Evolutionary conservation across 2,888 invertebrate genomes (phyloP).

Genomic region (Poecilus cupreus): DNA sequence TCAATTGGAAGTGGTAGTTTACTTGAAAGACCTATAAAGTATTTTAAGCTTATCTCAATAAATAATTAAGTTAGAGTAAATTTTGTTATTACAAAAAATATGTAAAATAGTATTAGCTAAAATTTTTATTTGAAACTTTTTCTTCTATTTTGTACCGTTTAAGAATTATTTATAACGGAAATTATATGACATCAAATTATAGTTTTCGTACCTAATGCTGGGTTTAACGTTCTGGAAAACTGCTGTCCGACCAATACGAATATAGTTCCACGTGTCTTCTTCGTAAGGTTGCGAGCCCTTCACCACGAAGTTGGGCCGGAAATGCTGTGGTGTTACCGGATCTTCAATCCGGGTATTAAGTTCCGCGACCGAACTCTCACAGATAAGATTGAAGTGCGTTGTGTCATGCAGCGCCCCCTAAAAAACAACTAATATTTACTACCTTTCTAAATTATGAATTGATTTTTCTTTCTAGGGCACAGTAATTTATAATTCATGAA

Average conservation of each 20-base stretch:
- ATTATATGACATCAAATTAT: background rate
- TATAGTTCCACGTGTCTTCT: conserved; percentile 83
- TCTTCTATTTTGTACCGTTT: too few relatives aligned
- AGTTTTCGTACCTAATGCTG: conserved; percentile 75
- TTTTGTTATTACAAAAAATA: too few relatives aligned
- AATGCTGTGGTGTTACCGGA: conserved; percentile 75
- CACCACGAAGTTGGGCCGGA: conserved; percentile 83
- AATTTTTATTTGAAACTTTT: too few relatives aligned
- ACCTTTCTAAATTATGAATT: too few relatives aligned
- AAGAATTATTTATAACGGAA: too few relatives aligned
- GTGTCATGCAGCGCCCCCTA: conserved; percentile 82
- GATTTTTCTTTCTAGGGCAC: background rate
- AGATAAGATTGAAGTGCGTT: conserved; percentile 81
- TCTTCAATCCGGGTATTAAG: conserved; percentile 77
- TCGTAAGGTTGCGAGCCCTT: conserved; percentile 77
- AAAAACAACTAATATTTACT: too few relatives aligned
- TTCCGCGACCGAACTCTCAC: conserved; percentile 80
- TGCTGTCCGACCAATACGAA: conserved; percentile 79
- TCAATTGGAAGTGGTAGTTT: too few relatives aligned
- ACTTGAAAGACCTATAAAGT: too few relatives aligned
- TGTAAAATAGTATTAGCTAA: too few relatives aligned
- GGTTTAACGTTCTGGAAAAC: conserved; percentile 80
- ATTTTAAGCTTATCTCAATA: too few relatives aligned
- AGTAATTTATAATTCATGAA: background rate
- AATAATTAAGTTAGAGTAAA: too few relatives aligned